Conservation (phyloP, 2,888 invertebrate species). For the Camponotus fellah region DNA sequence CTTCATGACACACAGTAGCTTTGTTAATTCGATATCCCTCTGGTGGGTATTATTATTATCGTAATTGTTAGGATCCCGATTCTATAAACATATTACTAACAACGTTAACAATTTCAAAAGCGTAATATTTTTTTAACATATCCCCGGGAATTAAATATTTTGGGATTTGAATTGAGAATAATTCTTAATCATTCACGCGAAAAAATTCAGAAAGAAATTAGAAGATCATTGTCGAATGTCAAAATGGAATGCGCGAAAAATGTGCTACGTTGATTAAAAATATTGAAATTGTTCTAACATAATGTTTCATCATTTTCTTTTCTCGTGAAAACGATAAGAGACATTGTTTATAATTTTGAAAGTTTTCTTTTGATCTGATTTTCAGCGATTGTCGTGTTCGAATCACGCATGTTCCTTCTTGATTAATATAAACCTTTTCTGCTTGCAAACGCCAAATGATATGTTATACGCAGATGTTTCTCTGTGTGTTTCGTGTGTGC, state of each 20-base stretch:
- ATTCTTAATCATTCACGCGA: conserved; percentile 55
- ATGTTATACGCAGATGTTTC: conserved; percentile 19
- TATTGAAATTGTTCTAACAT: conserved; percentile 30
- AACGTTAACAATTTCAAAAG: conserved; percentile 67
- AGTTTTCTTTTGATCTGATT: conserved; percentile 22
- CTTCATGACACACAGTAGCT: conserved; percentile 69
- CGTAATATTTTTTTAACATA: conserved; percentile 76
- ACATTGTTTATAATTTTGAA: not conserved
- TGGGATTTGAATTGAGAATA: conserved; percentile 34
- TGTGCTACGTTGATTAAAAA: conserved; percentile 39
- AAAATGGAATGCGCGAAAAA: not conserved
- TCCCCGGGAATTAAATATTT: conserved; percentile 57
- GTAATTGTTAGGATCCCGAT: conserved; percentile 67
- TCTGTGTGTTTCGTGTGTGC: conserved; percentile 61
- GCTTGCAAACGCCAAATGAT: conserved; percentile 20
- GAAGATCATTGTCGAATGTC: not conserved
- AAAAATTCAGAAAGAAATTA: conserved; percentile 59
- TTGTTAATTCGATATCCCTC: conserved; percentile 63
- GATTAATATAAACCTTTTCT: conserved; percentile 54
- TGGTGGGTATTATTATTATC: conserved; percentile 62
- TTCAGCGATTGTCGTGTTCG: conserved; percentile 55
- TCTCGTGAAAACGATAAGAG: not conserved
- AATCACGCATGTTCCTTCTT: conserved; percentile 53
- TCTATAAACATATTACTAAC: conserved; percentile 49
- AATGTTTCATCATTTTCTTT: not conserved